phyloP scores from a whole-genome alignment of 1,140 invertebrate genomes.

The Zophobas morio region DNA sequence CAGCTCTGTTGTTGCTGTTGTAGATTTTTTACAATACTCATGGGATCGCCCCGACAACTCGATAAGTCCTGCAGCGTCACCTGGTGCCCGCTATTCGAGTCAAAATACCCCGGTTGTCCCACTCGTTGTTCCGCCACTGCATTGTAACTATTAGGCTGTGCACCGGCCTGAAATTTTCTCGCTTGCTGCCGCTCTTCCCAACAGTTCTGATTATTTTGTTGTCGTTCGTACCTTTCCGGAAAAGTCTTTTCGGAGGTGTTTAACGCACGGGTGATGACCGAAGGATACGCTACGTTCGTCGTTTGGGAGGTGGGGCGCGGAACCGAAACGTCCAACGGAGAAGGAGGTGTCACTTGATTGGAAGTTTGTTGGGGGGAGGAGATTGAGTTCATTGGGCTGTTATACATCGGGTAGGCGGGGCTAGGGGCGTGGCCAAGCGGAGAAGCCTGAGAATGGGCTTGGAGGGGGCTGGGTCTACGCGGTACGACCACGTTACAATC shows the following conservation, averaged over 20 bases:
- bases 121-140: slow-evolving; percentile 50
- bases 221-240: slow-evolving; percentile 75
- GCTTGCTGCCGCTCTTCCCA: slow-evolving; percentile 67
- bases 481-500: slow-evolving; percentile 78
- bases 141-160: slow-evolving; percentile 55
- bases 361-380: slow-evolving; percentile 79
- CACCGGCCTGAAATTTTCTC: slow-evolving; percentile 49
- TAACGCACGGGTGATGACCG: slow-evolving; percentile 80
- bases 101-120: slow-evolving; percentile 72
- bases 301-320: slow-evolving; percentile 76
- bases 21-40: slow-evolving; percentile 82
- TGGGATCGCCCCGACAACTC: slow-evolving; percentile 80
- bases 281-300: slow-evolving; percentile 77
- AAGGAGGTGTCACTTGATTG: slow-evolving; percentile 75
- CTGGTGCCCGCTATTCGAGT: slow-evolving; percentile 68
- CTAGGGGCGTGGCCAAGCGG: slow-evolving; percentile 75
- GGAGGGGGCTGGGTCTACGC: slow-evolving; percentile 78
- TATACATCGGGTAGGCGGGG: slow-evolving; percentile 84
- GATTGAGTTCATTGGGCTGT: slow-evolving; percentile 80
- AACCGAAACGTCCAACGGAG: slow-evolving; percentile 78
- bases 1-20: slow-evolving; percentile 75
- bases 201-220: slow-evolving; percentile 70
- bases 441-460: slow-evolving; percentile 77
- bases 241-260: slow-evolving; percentile 74
- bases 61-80: slow-evolving; percentile 79